Evolutionary conservation across 64 coral and sea anemone genomes (phyloP).

Genomic region (Stichodactyla mertensii): DNA sequence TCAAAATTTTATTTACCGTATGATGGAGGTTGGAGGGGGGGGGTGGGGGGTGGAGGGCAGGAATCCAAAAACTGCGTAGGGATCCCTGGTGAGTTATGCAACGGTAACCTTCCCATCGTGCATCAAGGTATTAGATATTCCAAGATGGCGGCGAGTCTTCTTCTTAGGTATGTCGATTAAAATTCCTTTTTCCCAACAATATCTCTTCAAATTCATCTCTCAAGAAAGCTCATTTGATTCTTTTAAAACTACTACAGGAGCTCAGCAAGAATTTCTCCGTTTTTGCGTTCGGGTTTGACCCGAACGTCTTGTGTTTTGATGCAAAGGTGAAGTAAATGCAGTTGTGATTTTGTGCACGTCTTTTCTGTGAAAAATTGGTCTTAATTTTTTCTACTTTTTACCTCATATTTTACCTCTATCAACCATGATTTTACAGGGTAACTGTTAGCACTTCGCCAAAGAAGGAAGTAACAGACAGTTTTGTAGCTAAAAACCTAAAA

Average conservation of each 20-base stretch:
- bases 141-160: conserved; percentile 9
- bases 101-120: background rate
- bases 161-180: background rate
- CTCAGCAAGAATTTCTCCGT: conserved; percentile 8
- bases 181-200: background rate
- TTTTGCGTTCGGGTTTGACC: background rate
- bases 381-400: too few relatives aligned
- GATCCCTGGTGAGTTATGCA: background rate
- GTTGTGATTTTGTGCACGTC: background rate
- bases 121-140: background rate
- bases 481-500: background rate
- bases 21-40: too few relatives aligned
- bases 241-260: background rate
- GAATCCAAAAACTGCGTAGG: background rate
- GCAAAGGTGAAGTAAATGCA: background rate
- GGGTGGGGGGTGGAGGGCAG: background rate
- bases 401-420: background rate
- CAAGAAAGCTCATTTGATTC: background rate
- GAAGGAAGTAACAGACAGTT: background rate
- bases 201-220: background rate
- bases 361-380: background rate
- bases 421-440: conserved; percentile 4
- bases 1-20: too few relatives aligned
- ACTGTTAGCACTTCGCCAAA: background rate
- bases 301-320: conserved; percentile 12